Conservation (phyloP, 2,888 invertebrate species). For the Helobdella robusta region DNA sequence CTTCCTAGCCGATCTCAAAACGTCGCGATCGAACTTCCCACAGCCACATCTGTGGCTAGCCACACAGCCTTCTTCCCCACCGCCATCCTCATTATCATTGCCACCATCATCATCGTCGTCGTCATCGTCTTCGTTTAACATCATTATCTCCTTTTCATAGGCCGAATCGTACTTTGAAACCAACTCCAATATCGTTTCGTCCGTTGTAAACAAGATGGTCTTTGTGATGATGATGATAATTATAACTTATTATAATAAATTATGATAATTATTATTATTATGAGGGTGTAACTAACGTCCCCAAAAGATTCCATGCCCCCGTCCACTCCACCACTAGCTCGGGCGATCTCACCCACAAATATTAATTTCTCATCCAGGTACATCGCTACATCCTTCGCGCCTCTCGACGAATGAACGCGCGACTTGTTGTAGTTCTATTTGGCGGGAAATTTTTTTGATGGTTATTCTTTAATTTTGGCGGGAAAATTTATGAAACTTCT, state of each 20-base stretch:
- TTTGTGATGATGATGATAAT: no score
- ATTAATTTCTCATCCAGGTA: constrained; percentile 59
- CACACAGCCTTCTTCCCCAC: background rate
- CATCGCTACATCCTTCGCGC: constrained; percentile 61
- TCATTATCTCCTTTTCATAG: constrained; percentile 43
- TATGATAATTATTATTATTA: background rate
- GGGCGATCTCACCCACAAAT: constrained; percentile 71
- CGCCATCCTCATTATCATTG: background rate
- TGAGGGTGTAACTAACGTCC: constrained; percentile 48
- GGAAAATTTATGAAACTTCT: no score
- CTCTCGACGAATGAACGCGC: constrained; percentile 70
- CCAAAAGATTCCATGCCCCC: constrained; percentile 60
- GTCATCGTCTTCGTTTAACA: constrained; percentile 44
- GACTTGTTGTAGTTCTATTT: constrained; percentile 79
- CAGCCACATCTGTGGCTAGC: no score
- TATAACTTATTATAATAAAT: background rate
- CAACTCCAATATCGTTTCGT: constrained; percentile 62
- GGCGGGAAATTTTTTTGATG: no score
- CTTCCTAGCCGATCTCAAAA: background rate
- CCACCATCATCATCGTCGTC: constrained; percentile 23
- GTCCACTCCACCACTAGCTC: constrained; percentile 65
- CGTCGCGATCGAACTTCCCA: no score
- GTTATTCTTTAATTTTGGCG: no score
- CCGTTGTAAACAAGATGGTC: constrained; percentile 75
- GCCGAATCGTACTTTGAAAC: constrained; percentile 52